Evolutionary conservation across 1,140 invertebrate genomes (phyloP).

Genomic region (Carcinoscorpius rotundicauda): DNA sequence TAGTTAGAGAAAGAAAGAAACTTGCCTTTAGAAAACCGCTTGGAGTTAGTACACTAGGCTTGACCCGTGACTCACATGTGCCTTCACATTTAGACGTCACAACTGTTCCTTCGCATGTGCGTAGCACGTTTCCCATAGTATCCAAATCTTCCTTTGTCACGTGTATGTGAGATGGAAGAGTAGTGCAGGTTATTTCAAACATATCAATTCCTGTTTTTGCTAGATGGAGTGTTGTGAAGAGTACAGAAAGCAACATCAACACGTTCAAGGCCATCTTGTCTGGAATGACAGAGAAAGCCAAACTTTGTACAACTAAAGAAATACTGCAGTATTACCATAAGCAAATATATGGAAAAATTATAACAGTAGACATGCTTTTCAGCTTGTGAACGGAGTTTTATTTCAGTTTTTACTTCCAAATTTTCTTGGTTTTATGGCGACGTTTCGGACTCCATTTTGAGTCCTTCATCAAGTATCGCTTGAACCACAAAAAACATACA

Average conservation of each 20-base stretch:
- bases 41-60: constrained; percentile 70
- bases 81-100: constrained; percentile 63
- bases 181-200: constrained; percentile 46
- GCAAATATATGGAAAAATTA: no score
- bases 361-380: no score
- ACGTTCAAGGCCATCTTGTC: not conserved
- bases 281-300: not conserved
- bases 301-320: no score
- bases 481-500: no score
- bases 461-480: no score
- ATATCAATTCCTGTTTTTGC: constrained; percentile 3
- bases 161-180: constrained; percentile 61
- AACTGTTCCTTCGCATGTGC: constrained; percentile 76
- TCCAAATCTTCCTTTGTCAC: constrained; percentile 79
- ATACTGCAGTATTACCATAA: no score
- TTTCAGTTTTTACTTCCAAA: no score
- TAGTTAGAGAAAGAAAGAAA: constrained; percentile 4
- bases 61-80: constrained; percentile 74
- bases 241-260: constrained; percentile 1
- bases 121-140: constrained; percentile 57
- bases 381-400: no score
- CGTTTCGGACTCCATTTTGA: no score
- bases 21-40: constrained; percentile 76
- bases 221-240: not conserved
- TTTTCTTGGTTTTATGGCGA: no score